Evolutionary conservation across 2,888 invertebrate species (phyloP).

Genomic region (Thereva unica): DNA sequence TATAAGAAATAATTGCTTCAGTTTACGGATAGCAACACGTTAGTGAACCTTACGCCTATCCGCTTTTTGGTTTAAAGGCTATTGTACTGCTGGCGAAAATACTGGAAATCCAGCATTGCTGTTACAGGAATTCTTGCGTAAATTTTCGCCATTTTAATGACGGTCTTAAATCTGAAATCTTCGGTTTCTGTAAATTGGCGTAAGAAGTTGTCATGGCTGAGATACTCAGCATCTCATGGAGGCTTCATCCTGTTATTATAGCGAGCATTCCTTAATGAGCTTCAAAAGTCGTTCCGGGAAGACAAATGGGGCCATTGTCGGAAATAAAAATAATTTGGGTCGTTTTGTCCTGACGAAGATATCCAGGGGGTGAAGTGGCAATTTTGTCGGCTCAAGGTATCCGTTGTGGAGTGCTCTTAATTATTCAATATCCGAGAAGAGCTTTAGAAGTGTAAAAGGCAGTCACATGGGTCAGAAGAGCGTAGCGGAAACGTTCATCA

Average conservation of each 20-base stretch:
- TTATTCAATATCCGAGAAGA: constrained; percentile 19
- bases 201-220: too few relatives aligned
- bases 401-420: constrained; percentile 13
- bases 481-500: neutral
- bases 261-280: constrained; percentile 15
- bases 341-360: constrained; percentile 16
- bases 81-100: too few relatives aligned
- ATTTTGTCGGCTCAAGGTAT: constrained; percentile 11
- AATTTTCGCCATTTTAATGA: too few relatives aligned
- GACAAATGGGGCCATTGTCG: constrained; percentile 23
- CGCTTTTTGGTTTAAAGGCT: too few relatives aligned
- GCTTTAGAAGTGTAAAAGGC: neutral
- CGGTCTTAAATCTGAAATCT: too few relatives aligned
- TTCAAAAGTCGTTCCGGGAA: constrained; percentile 9
- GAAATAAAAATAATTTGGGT: constrained; percentile 20
- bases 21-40: too few relatives aligned
- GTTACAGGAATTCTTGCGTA: too few relatives aligned
- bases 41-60: too few relatives aligned
- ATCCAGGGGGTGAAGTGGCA: constrained; percentile 1
- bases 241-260: constrained; percentile 5
- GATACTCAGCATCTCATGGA: too few relatives aligned
- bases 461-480: neutral
- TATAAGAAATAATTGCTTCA: too few relatives aligned
- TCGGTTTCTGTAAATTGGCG: too few relatives aligned
- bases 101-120: too few relatives aligned